Evolutionary conservation across 1,140 invertebrate genomes (phyloP).

Genomic region (Drosophila setifemur): DNA sequence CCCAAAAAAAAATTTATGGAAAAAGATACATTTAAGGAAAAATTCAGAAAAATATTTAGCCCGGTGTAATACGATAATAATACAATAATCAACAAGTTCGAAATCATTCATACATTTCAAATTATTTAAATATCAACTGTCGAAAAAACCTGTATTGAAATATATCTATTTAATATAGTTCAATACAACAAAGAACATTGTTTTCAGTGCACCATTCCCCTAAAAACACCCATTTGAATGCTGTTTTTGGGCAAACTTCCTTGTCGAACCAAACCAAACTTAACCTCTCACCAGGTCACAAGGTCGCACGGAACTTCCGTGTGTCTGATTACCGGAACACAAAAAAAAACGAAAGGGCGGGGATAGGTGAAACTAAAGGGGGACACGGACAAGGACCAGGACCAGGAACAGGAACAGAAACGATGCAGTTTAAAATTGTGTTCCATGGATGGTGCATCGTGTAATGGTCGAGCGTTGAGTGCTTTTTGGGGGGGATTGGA

Average conservation of each 20-base stretch:
- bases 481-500: constrained; percentile 34
- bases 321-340: constrained; percentile 34
- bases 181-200: too few species aligned
- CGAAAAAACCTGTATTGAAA: too few species aligned
- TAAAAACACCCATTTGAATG: constrained; percentile 42
- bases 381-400: not conserved
- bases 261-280: not conserved
- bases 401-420: not conserved
- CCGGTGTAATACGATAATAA: too few species aligned
- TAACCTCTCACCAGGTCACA: constrained; percentile 27
- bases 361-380: not conserved
- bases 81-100: too few species aligned
- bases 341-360: constrained; percentile 8
- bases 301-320: constrained; percentile 35
- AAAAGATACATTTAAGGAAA: too few species aligned
- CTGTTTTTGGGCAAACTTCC: constrained; percentile 23
- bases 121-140: too few species aligned
- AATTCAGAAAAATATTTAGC: too few species aligned
- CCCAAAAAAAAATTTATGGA: too few species aligned
- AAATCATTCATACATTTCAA: too few species aligned
- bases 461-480: constrained; percentile 47
- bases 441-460: constrained; percentile 22
- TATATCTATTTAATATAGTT: too few species aligned
- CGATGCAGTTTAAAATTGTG: constrained; percentile 46
- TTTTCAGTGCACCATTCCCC: not conserved